Evolutionary conservation across 2,113 vertebrate genomes (phyloP), one percentile per base, ranked within the genome.

Genomic region (Sigmodon hispidus): DNA sequence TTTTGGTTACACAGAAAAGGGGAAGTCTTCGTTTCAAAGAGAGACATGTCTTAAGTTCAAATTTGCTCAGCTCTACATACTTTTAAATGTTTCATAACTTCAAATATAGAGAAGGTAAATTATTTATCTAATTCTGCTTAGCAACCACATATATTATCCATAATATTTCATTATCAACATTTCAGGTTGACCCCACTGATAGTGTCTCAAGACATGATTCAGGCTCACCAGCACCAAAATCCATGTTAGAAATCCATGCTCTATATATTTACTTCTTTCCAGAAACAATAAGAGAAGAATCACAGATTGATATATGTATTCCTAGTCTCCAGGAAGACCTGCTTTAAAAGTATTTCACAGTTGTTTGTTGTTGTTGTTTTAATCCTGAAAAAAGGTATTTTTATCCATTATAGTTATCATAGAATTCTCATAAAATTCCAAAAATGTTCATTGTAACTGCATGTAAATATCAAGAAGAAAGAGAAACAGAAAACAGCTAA

Each of bases 341-440:
- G 0, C 24, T 79, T 87, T 91, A 93, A 95, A 70, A 16, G 63
- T 83, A 45, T 52, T 89, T 87, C 75, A 77, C 40, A 87, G 73
- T 85, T 86, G n/a, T 22, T 94, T 87, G n/a, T 22, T 94, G 83
- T 85, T 67, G 57, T 31, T 9, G 19, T n/a, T 22, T n/a, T n/a
- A 72, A 43, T 84, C 84, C 55, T 26, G 70, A 94, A 90, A 63
- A 91, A 57, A 86, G 55, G 15, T n/a, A 12, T 22, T 83, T 85
- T 93, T 80, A 48, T 88, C 22, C 0, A 31, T 36, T 55, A 24
- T 91, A 19, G 57, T 61, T 57, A 43, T 29, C 57, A 61, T 83
- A 40, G 26, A 29, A 61, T 7, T 61, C 24, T 29, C n/a, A 83
- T 10, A 61, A 29, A 61, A 43, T 24, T 57, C 7, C 57, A 69